Conservation (phyloP, 2,888 invertebrate genomes). For the Subacronicta megacephala region DNA sequence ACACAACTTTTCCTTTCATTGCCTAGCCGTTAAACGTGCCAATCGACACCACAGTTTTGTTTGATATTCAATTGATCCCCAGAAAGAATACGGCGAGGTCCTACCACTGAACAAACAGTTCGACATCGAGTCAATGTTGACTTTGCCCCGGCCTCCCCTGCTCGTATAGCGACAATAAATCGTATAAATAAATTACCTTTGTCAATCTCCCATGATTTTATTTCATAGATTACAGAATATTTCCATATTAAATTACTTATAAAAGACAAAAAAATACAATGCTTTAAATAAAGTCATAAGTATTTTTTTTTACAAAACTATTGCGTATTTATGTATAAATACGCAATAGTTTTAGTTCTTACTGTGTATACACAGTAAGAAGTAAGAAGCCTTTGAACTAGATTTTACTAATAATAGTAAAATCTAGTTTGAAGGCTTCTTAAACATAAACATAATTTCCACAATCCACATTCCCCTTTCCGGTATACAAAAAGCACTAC, state of each 20-base stretch:
- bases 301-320: too few relatives aligned
- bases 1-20: neutral
- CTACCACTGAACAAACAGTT: constrained; percentile 81
- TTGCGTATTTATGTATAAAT: too few relatives aligned
- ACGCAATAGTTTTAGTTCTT: too few relatives aligned
- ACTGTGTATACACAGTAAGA: too few relatives aligned
- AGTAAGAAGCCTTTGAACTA: too few relatives aligned
- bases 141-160: constrained; percentile 71
- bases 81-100: constrained; percentile 64
- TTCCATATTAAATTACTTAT: too few relatives aligned
- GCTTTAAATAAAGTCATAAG: too few relatives aligned
- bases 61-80: constrained; percentile 49
- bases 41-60: constrained; percentile 23
- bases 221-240: constrained; percentile 60
- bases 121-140: constrained; percentile 86
- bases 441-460: constrained; percentile 46
- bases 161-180: constrained; percentile 77
- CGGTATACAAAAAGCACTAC: constrained; percentile 67
- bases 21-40: constrained; percentile 10
- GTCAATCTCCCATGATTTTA: constrained; percentile 81
- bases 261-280: too few relatives aligned
- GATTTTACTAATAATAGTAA: too few relatives aligned
- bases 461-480: constrained; percentile 27
- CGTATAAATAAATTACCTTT: constrained; percentile 86
- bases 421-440: too few relatives aligned